phyloP scores from a whole-genome alignment of 2,888 invertebrate genomes.

The Cephus sareptanus region DNA sequence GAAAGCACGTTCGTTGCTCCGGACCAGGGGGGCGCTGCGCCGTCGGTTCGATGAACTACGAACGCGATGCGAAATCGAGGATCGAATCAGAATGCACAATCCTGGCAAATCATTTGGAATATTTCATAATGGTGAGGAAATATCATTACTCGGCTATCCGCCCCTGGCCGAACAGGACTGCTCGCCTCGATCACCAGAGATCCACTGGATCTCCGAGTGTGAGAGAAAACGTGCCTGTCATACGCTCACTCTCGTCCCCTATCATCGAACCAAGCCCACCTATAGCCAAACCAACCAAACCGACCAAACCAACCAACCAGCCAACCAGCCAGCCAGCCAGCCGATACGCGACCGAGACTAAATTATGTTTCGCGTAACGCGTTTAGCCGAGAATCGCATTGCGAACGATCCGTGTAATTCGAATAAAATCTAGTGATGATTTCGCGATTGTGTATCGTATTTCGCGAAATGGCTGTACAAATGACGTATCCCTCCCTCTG shows the following conservation, averaged over 20 bases:
- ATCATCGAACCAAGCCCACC: too few species aligned
- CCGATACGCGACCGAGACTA: slow-evolving; percentile 42
- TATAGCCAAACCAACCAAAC: too few species aligned
- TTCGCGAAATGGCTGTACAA: too few species aligned
- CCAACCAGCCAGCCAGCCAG: neutral
- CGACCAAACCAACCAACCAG: too few species aligned
- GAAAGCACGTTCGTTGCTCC: too few species aligned
- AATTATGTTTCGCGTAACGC: slow-evolving; percentile 62
- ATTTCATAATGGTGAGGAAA: slow-evolving; percentile 64
- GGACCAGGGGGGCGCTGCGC: too few species aligned
- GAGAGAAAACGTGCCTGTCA: too few species aligned
- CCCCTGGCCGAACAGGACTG: neutral
- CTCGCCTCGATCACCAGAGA: neutral
- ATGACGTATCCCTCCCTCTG: too few species aligned
- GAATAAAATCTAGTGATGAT: slow-evolving; percentile 53
- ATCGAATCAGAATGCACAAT: slow-evolving; percentile 63
- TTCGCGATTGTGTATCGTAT: too few species aligned
- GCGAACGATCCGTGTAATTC: slow-evolving; percentile 61
- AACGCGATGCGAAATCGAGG: slow-evolving; percentile 27
- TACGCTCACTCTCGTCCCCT: too few species aligned
- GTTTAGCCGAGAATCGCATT: slow-evolving; percentile 63
- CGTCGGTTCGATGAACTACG: neutral
- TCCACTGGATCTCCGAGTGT: too few species aligned
- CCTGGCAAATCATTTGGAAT: slow-evolving; percentile 63
- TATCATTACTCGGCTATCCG: slow-evolving; percentile 54